phyloP scores from a whole-genome alignment of 2,888 invertebrate genomes.

The Hofmannophila pseudospretella region DNA sequence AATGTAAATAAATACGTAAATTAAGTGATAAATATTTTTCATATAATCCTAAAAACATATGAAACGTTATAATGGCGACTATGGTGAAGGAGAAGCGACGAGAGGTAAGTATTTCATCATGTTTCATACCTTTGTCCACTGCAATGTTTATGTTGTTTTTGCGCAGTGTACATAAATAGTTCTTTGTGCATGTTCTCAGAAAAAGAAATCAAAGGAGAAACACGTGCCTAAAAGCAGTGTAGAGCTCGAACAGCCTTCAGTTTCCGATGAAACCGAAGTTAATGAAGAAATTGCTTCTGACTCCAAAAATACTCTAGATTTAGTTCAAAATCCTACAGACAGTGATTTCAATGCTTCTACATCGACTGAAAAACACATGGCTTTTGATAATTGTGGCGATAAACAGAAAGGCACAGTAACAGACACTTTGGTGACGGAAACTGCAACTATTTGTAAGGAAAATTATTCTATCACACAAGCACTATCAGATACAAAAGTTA shows the following conservation, averaged over 20 bases:
- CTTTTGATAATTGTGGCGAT: too few species aligned
- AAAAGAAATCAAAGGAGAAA: slow-evolving; percentile 53
- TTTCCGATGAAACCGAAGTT: slow-evolving; percentile 1
- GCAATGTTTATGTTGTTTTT: slow-evolving; percentile 15
- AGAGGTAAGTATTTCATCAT: slow-evolving; percentile 35
- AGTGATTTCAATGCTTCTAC: neutral
- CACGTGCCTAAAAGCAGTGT: slow-evolving; percentile 11
- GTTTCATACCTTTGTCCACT: slow-evolving; percentile 12
- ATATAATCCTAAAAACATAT: neutral
- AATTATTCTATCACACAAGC: neutral
- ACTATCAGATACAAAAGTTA: too few species aligned
- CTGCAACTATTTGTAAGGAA: neutral
- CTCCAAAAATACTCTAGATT: neutral
- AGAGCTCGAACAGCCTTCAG: slow-evolving; percentile 5
- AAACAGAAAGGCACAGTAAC: neutral
- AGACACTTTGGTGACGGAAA: neutral
- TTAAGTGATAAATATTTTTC: too few species aligned
- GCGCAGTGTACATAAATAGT: slow-evolving; percentile 22
- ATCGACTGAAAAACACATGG: too few species aligned
- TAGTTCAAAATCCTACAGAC: slow-evolving; percentile 4
- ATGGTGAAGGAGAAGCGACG: slow-evolving; percentile 60
- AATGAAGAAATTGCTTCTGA: neutral
- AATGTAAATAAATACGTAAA: neutral
- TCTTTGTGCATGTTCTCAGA: slow-evolving; percentile 34
- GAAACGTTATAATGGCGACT: slow-evolving; percentile 47